Base-by-base conservation (phyloP, 2,113 vertebrate species). In the Loxodonta africana region DNA sequence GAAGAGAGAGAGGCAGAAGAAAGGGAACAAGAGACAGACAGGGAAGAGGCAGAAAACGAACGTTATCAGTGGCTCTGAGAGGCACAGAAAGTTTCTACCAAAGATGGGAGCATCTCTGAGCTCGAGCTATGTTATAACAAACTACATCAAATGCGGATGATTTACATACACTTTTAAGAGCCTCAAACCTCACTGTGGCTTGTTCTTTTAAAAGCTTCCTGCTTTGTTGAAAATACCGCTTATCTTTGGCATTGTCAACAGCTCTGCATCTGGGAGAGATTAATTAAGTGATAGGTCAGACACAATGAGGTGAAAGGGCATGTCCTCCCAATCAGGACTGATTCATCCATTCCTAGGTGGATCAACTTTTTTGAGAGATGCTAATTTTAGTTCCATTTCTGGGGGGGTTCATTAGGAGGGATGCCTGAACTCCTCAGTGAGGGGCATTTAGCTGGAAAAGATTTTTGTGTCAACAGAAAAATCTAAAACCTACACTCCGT, bases 281-380 rank as follows among this genome's bases (percentile, higher is more conserved):
- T 98, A 97, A 99, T 99, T 98, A 98, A 98, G 98, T 98, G 98
- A 97, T 98, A 97, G 98, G 98, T 98, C 98, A 98, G 98, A 96
- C 98, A 98, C 98, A 97, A 96, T 96, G 71, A 98, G 98, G 98
- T 98, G 98, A 99, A 98, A 98, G 98, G 98, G 98, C 98, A 98
- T n/a, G 96, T 98, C 98, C 96, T 98, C 95, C 98, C 98, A 98
- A 98, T 98, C 97, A 88, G 48, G 37, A 83, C 69, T 91, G 96
- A 98, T 98, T 98, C 95, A 96, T 97, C 97, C 92, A 73, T 96
- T 98, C 97, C 96, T 97, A 95, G 97, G 95, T 97, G 91, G 25
- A 87, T 97, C 97, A 98, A 98, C 98, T 99, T 98, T 98, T 93
- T 95, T 94, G 90, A 95, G 57, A 37, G 78, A 87, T 95, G 69